Conservation (phyloP, 1,140 invertebrate species). For the Drosophila insularis region DNA sequence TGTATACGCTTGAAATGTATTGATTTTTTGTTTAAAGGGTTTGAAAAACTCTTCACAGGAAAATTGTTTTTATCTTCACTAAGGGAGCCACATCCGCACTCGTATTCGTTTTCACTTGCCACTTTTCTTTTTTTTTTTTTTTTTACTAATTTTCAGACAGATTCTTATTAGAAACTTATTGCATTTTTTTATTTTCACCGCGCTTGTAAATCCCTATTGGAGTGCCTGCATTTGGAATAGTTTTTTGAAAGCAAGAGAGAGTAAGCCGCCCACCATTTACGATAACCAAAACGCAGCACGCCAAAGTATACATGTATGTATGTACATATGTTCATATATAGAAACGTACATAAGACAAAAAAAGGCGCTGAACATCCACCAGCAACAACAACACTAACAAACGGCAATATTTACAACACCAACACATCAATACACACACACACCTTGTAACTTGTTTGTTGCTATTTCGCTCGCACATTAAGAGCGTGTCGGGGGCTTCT, state of each 20-base stretch:
- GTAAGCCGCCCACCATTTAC: conserved; percentile 68
- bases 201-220: conserved; percentile 12
- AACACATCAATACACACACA: conserved; percentile 23
- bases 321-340: too few relatives aligned
- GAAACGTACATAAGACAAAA: conserved; percentile 54
- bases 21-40: conserved; percentile 63
- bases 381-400: conserved; percentile 62
- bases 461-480: conserved; percentile 74
- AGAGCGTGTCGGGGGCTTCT: conserved; percentile 31
- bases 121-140: conserved; percentile 43
- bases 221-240: conserved; percentile 21
- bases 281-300: conserved; percentile 52
- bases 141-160: neutral
- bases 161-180: conserved; percentile 70
- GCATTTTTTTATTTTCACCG: conserved; percentile 59
- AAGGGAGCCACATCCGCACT: conserved; percentile 58
- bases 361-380: conserved; percentile 79
- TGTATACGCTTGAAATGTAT: conserved; percentile 74
- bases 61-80: conserved; percentile 48
- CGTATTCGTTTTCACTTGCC: conserved; percentile 43
- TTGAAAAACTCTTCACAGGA: conserved; percentile 54
- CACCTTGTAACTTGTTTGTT: conserved; percentile 79
- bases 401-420: conserved; percentile 65
- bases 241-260: conserved; percentile 29
- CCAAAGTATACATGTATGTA: conserved; percentile 59